Base-by-base conservation (phyloP, 2,888 invertebrate species). In the Phorcus lineatus region DNA sequence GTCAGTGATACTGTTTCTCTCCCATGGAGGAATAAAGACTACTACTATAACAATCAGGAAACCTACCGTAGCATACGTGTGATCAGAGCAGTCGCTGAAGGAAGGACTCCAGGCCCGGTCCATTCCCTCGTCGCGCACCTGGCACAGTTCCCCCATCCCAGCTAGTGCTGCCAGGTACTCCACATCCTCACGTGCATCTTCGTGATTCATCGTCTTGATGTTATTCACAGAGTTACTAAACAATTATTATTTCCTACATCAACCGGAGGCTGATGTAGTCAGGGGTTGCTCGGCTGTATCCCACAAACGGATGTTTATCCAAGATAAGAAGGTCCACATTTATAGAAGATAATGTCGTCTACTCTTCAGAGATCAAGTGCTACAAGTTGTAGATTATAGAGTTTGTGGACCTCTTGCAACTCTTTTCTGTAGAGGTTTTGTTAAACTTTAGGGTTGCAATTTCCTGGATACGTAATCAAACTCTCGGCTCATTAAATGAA, bases 1-100 rank as follows among this genome's bases (percentile, higher is more conserved):
- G n/a, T n/a, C n/a, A n/a, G n/a, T n/a, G n/a, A n/a, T n/a, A n/a
- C n/a, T 36, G 36, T 36, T 2, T 4, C 36, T 36, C 36, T 36
- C 36, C 2, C 2, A 36, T 4, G 36, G 36, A 36, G 36, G 36
- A 7, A 4, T 7, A 36, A 36, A n/a, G n/a, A n/a, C n/a, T n/a
- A 36, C 36, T 36, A 36, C 7, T 36, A 36, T 36, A 2, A 70
- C 3, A 3, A n/a, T 40, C 17, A 4, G 9, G 3, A 70, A n/a
- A 31, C 40, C 70, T 70, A 70, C 70, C 31, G 70, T 70, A 19
- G 70, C 70, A 19, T 70, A 70, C 28, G 70, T 70, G 7, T 70
- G 70, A n/a, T 70, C 70, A 11, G 70, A 70, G 36, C 40, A 70
- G 28, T 70, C 70, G 11, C 70, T 70, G 19, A 70, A 70, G 1